phyloP scores from a whole-genome alignment of 1,140 invertebrate species.

The Colletes gigas region DNA sequence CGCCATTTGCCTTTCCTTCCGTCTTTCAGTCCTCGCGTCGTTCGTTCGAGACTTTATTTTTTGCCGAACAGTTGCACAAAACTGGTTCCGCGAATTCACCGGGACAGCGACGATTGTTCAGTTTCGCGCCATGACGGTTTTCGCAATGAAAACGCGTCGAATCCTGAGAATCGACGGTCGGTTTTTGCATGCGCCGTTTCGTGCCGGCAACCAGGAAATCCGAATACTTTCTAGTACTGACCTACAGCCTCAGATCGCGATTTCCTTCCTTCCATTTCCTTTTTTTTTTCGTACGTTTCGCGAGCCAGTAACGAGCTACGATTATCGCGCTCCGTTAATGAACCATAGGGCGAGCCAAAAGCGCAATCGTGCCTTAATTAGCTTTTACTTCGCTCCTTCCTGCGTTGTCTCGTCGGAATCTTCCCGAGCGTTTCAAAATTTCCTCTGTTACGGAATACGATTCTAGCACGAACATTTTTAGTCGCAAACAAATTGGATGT shows the following conservation, averaged over 20 bases:
- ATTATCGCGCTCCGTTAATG: constrained; percentile 1
- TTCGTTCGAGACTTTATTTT: not conserved
- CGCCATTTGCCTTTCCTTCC: not conserved
- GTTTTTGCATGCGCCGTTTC: constrained; percentile 59
- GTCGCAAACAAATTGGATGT: no score
- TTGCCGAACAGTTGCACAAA: not conserved
- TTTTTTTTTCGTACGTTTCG: not conserved
- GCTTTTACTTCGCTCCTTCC: constrained; percentile 11
- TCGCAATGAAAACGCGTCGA: constrained; percentile 10
- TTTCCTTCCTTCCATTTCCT: not conserved
- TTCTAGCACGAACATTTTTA: no score
- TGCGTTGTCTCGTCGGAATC: not conserved
- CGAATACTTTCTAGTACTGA: constrained; percentile 69
- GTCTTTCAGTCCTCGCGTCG: not conserved
- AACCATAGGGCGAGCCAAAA: not conserved
- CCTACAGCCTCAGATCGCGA: constrained; percentile 46
- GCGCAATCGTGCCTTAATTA: not conserved
- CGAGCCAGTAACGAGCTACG: not conserved
- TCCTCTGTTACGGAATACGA: constrained; percentile 7
- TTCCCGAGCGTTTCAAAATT: not conserved
- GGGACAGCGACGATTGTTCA: not conserved
- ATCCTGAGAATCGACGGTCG: constrained; percentile 57
- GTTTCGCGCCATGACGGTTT: constrained; percentile 13
- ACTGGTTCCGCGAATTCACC: not conserved
- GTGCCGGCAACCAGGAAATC: constrained; percentile 57